Evolutionary conservation across 1,140 invertebrate species (phyloP).

Genomic region (Macrobrachium rosenbergii): DNA sequence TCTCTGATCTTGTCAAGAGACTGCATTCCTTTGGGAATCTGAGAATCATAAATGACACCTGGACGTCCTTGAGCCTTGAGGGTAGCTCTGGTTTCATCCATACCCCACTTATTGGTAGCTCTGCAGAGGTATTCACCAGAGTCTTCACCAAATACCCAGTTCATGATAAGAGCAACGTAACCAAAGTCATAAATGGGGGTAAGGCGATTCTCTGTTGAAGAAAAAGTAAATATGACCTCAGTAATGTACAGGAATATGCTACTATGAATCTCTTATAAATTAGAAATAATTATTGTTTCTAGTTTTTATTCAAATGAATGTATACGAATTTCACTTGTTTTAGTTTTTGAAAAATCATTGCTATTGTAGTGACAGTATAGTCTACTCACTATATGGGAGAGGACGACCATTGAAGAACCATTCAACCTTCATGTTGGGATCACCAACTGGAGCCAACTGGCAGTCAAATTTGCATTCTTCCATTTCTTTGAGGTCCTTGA

Average conservation of each 20-base stretch:
- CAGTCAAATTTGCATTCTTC: conserved; percentile 93
- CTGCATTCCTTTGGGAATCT: conserved; percentile 94
- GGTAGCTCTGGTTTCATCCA: conserved; percentile 81
- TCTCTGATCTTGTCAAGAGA: conserved; percentile 95
- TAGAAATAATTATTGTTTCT: not conserved
- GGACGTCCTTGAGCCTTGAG: conserved; percentile 71
- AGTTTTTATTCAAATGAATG: too few relatives aligned
- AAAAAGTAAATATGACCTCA: conserved; percentile 53
- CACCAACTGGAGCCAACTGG: conserved; percentile 92
- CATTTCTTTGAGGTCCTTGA: conserved; percentile 89
- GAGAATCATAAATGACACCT: conserved; percentile 92
- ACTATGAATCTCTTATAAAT: not conserved
- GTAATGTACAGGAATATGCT: too few relatives aligned
- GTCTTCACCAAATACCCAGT: conserved; percentile 94
- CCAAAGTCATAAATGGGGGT: conserved; percentile 96
- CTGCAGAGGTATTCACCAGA: conserved; percentile 87
- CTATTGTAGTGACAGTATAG: too few relatives aligned
- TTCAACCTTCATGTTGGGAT: conserved; percentile 97
- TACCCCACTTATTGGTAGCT: conserved; percentile 91
- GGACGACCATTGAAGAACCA: conserved; percentile 96
- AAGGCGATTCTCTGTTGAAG: conserved; percentile 84
- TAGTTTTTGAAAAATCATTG: too few relatives aligned
- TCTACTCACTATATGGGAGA: conserved; percentile 83
- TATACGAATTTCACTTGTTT: too few relatives aligned
- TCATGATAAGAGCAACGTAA: conserved; percentile 96